These are phyloP conservation scores for Dreissena rostriformis DNA, from an alignment of 1,140 invertebrate genomes.

Conservation along the genomic window DNA sequence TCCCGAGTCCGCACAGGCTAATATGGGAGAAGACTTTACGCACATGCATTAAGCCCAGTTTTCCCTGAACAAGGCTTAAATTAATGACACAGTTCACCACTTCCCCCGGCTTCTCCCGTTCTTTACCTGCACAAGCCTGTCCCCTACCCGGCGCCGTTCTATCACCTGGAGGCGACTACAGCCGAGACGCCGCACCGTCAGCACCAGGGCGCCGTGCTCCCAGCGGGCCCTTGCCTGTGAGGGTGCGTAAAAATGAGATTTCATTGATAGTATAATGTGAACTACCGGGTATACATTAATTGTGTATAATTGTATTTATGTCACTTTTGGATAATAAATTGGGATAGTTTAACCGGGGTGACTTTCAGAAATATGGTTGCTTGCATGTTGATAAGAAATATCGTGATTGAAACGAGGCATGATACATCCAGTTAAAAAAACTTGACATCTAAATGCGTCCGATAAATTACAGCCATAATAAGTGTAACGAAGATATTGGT, in stretches of 20 bases:
- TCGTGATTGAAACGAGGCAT: background rate
- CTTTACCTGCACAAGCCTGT: slow-evolving; percentile 37
- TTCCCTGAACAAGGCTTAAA: background rate
- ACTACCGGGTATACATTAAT: background rate
- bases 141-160: slow-evolving; percentile 9
- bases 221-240: slow-evolving; percentile 29
- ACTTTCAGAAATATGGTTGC: background rate
- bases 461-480: background rate
- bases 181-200: background rate
- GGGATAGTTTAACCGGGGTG: background rate
- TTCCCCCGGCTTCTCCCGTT: too few relatives aligned
- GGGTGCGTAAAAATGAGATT: background rate
- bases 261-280: background rate
- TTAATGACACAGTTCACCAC: too few relatives aligned
- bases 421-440: background rate
- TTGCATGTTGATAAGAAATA: too few relatives aligned
- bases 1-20: too few relatives aligned
- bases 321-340: background rate
- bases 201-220: background rate
- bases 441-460: background rate
- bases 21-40: background rate
- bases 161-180: slow-evolving; percentile 13
- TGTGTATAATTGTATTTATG: background rate
- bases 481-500: background rate
- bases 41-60: background rate